Evolutionary conservation across 2,113 vertebrate species (phyloP), one percentile per base, ranked within the genome.

Genomic region (Carassius gibelio): DNA sequence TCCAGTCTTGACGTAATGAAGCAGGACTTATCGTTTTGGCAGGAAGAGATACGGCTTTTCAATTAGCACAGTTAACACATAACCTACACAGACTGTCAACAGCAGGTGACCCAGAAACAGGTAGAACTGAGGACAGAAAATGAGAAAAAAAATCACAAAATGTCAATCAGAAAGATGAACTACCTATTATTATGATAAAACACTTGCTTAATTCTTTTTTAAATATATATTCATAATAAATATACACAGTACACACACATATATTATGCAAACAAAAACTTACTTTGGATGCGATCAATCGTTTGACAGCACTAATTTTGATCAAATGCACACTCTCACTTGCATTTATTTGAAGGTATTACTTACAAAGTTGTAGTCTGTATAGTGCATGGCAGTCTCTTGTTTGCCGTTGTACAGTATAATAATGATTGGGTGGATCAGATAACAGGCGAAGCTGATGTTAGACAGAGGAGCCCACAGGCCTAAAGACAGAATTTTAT

Each of bases 391-490:
- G 0, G 93, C 90, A 0, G 95, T 96, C 83, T 96, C 96, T 86
- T 96, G 96, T n/a, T 94, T 89, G 17, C 95, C 94, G 0, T 93
- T 93, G 86, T 96, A 96, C 14, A 96, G 76, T n/a, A 95, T 85
- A 59, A 96, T 96, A 81, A 96, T 86, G 13, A 95, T 59, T 0
- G 95, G 97, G 82, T 96, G 97, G 50, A 91, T 89, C 72, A 97
- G 84, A 89, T 96, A 97, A 87, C 96, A 96, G 7, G 96, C 95
- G 3, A 96, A 97, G 77, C 96, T 96, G 81, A 96, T 93, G 87
- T 93, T 93, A 55, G 96, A 95, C 14, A 95, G 91, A 72, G 94
- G 93, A 42, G 90, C 61, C 96, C 96, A 97, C 87, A 94, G 4
- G 2, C 30, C 21, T 19, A 93, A 89, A 3, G 95, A 96, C 62